These are phyloP conservation scores for Conchocele bisecta DNA, from an alignment of 2,888 invertebrate species.

Conservation along the genomic window DNA sequence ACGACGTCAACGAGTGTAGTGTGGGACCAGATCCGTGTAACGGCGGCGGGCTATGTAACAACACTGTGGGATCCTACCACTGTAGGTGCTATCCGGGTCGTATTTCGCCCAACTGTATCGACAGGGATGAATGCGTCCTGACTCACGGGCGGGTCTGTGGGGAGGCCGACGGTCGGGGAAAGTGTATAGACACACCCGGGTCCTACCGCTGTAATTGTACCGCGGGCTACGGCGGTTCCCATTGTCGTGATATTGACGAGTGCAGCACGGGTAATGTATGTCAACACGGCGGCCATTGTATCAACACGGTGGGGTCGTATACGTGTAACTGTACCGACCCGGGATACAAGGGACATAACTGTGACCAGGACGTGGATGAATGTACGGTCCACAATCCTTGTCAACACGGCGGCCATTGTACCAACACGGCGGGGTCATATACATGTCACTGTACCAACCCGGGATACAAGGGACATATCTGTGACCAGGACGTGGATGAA, in stretches of 20 bases:
- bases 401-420: no score
- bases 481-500: background rate
- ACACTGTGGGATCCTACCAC: background rate
- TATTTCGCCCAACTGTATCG: background rate
- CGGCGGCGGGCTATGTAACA: background rate
- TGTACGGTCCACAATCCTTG: no score
- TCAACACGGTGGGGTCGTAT: no score
- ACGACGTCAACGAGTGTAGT: background rate
- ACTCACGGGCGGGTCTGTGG: background rate
- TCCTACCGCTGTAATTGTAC: slow-evolving; percentile 10
- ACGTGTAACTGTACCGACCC: no score
- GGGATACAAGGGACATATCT: background rate
- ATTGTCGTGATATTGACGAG: background rate
- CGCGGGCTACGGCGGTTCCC: background rate
- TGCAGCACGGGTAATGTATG: background rate
- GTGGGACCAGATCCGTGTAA: background rate
- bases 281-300: no score
- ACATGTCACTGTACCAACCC: background rate
- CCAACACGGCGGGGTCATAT: background rate
- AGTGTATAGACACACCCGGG: slow-evolving; percentile 5
- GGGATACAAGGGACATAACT: no score
- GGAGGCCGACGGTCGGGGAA: no score
- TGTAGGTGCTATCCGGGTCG: slow-evolving; percentile 8
- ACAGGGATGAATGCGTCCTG: slow-evolving; percentile 8
- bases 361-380: no score